phyloP scores from a whole-genome alignment of 2,113 vertebrate species.

The Rhinolophus ferrumequinum region DNA sequence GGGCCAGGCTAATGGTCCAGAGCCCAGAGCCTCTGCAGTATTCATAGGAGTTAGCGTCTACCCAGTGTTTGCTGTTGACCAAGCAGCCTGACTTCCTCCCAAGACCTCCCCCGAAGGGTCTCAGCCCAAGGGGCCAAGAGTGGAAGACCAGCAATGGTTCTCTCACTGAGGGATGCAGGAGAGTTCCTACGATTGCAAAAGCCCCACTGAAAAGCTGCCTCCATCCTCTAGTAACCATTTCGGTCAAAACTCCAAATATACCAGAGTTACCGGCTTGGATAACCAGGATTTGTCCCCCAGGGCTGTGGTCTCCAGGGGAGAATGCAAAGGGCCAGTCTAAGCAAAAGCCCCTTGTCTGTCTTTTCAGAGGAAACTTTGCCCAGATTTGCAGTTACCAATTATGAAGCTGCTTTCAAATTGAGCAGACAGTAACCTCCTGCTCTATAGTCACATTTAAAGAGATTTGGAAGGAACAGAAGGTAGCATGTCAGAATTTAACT shows the following conservation, averaged over 20 bases:
- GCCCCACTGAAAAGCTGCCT: not conserved
- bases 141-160: not conserved
- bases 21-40: not conserved
- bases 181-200: not conserved
- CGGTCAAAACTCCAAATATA: not conserved
- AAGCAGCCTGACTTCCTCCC: not conserved
- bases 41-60: not conserved
- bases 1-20: not conserved
- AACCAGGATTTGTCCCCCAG: not conserved
- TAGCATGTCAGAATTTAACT: not conserved
- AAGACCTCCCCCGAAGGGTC: not conserved
- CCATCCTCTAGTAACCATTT: not conserved
- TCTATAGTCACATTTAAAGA: not conserved
- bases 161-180: not conserved
- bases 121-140: not conserved
- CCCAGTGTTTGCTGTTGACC: not conserved
- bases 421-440: not conserved
- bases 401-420: not conserved
- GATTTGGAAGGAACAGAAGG: not conserved
- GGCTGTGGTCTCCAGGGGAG: not conserved
- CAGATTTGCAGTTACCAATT: not conserved
- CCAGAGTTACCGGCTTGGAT: not conserved
- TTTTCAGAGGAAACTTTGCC: not conserved
- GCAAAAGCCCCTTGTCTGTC: not conserved
- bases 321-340: not conserved